A percentile compares a stretch with the other conserved stretches of the same genome.
phyloP scores from a whole-genome alignment of 2,113 vertebrate species.

The Sitta europaea region DNA sequence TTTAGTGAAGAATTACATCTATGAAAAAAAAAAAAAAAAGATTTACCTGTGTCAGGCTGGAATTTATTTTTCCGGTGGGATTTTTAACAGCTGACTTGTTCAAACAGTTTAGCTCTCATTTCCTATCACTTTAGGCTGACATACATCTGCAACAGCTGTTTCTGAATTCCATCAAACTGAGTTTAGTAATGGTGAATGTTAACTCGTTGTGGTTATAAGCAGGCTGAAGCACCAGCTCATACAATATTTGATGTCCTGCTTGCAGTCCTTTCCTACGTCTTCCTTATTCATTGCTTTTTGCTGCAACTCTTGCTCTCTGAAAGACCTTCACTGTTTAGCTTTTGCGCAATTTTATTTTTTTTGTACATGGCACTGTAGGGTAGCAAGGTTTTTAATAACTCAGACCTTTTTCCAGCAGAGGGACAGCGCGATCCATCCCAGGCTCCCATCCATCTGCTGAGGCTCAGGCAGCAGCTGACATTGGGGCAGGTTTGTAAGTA shows the following conservation, averaged over 20 bases:
- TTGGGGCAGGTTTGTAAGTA: slow-evolving; percentile 46
- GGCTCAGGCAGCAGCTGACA: slow-evolving; percentile 40
- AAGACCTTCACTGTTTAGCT: neutral
- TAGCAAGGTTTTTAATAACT: neutral
- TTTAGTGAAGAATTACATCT: neutral
- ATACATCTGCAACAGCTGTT: neutral
- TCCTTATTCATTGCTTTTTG: neutral
- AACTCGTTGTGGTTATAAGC: neutral
- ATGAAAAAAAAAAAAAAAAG: neutral
- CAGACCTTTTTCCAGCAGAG: neutral
- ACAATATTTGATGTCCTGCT: neutral
- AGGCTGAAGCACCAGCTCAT: neutral
- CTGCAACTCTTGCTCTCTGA: neutral
- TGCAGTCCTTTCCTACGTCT: neutral
- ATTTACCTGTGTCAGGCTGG: neutral
- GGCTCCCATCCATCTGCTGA: slow-evolving; percentile 37
- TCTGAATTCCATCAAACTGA: neutral
- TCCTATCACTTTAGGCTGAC: neutral
- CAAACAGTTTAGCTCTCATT: neutral
- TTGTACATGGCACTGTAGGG: neutral
- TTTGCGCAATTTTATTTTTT: neutral
- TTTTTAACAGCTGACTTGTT: neutral
- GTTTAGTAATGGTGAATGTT: neutral
- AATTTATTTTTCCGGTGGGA: neutral
- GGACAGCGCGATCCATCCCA: neutral